These are phyloP conservation scores for Anas platyrhynchos DNA, from an alignment of 2,113 vertebrate species.

Conservation along the genomic window DNA sequence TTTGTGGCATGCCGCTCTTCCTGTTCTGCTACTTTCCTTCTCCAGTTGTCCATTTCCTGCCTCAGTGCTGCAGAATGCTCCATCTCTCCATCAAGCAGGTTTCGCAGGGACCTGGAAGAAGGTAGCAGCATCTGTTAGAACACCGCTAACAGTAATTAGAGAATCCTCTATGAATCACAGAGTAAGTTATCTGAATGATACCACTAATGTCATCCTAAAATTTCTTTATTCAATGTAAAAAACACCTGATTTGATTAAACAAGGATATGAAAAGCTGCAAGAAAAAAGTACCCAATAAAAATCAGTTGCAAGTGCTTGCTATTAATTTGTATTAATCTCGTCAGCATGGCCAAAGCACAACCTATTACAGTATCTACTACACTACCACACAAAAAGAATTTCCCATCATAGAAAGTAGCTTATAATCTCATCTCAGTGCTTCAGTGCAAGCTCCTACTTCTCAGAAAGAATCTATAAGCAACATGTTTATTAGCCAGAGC, in stretches of 20 bases:
- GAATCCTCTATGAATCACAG: background rate
- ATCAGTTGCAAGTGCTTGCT: background rate
- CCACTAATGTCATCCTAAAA: background rate
- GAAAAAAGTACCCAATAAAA: background rate
- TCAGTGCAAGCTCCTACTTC: background rate
- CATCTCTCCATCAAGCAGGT: constrained; percentile 95
- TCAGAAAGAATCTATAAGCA: background rate
- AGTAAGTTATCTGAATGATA: background rate
- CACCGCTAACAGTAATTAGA: background rate
- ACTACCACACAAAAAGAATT: background rate
- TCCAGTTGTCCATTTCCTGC: constrained; percentile 89
- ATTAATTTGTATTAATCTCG: background rate
- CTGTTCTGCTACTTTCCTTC: constrained; percentile 86
- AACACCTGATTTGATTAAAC: background rate
- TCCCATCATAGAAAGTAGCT: background rate
- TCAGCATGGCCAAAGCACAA: background rate
- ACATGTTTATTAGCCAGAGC: background rate
- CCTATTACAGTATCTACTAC: background rate
- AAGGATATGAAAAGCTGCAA: background rate
- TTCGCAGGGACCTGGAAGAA: constrained; percentile 88
- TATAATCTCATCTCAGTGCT: background rate
- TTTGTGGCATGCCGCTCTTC: constrained; percentile 90
- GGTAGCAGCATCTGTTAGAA: background rate
- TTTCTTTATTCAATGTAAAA: background rate
- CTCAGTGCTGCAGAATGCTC: constrained; percentile 92